Base-by-base conservation (phyloP, 1,140 invertebrate genomes). In the Heliconius nattereri region DNA sequence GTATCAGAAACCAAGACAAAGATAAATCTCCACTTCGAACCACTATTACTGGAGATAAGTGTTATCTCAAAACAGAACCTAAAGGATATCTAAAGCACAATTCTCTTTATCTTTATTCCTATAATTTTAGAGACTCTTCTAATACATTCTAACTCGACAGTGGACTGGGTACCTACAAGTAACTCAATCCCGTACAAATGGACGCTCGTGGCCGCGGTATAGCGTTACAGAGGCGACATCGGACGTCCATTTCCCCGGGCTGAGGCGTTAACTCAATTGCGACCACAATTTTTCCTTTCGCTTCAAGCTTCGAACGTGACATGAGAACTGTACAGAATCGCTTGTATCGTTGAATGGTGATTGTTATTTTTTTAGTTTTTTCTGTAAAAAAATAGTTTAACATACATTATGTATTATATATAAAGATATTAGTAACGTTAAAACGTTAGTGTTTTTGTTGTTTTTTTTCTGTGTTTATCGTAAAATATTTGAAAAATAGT, bases 181-280 rank as follows among this genome's bases (percentile, higher is more conserved):
- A 86, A 86, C 74, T 82, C 78, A 78, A 86, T 86, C 79, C 81
- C 60, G 71, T 78, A 76, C 80, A 86, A 86, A 86, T 86, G 85
- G 84, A 74, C 79, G 78, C 78, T 82, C 81, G 73, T 71, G 76
- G 81, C 76, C 74, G 72, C 81, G 80, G 79, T 82, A 82, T 85
- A 82, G 82, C 81, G 81, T 86, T 86, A 86, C 84, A 78, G 79
- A 83, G 81, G 79, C 84, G 82, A 86, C 85, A 85, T 79, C 79
- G 82, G 79, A 84, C 78, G 80, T 76, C 84, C 85, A 84, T 85
- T 85, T 81, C 82, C 82, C 76, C 54, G 40, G 79, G 79, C 70
- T 75, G 79, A 82, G 73, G 84, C 81, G 83, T 78, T 84, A 86
- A 86, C 84, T 86, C 84, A 86, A 86, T 86, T 81, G 85, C 79